A percentile compares a stretch with the other conserved stretches of the same genome.
Conservation (phyloP, 1,140 invertebrate genomes). For the Drosophila pachea region DNA sequence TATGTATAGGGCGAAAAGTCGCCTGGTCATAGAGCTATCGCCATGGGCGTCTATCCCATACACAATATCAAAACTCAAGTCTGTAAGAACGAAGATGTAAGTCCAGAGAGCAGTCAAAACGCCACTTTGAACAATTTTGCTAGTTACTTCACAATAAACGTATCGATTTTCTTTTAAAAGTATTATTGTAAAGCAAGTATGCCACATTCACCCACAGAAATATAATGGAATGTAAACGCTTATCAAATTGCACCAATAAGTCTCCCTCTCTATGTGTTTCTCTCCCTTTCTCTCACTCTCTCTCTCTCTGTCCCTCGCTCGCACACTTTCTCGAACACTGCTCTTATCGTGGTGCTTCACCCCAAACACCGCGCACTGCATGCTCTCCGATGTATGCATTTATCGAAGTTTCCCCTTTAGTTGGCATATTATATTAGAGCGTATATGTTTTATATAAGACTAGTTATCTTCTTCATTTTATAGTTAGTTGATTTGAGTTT, state of each 20-base stretch:
- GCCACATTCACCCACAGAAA: slow-evolving; percentile 18
- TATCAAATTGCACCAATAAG: slow-evolving; percentile 31
- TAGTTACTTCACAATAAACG: slow-evolving; percentile 13
- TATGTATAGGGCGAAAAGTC: slow-evolving; percentile 88
- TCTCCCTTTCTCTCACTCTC: slow-evolving; percentile 4
- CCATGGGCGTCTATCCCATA: slow-evolving; percentile 92
- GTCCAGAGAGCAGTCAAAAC: slow-evolving; percentile 79
- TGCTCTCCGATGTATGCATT: slow-evolving; percentile 31
- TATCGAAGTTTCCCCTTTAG: slow-evolving; percentile 17
- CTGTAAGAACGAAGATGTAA: slow-evolving; percentile 91
- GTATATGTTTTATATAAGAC: slow-evolving; percentile 5
- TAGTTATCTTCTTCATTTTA: slow-evolving; percentile 1
- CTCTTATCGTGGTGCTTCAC: slow-evolving; percentile 9
- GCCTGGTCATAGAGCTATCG: slow-evolving; percentile 90
- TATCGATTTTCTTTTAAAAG: slow-evolving; percentile 12
- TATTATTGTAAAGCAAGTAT: slow-evolving; percentile 16
- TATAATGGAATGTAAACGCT: slow-evolving; percentile 33
- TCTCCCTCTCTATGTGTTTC: slow-evolving; percentile 1
- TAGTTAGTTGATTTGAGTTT: slow-evolving; percentile 18
- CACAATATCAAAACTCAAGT: slow-evolving; percentile 91
- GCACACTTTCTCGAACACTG: slow-evolving; percentile 2
- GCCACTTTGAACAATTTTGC: slow-evolving; percentile 20
- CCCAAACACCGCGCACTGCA: slow-evolving; percentile 14
- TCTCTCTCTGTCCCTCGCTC: slow-evolving; percentile 9
- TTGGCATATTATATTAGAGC: slow-evolving; percentile 14